Conservation (phyloP, 2,797 vertebrate genomes). For the Rachycentron canadum region DNA sequence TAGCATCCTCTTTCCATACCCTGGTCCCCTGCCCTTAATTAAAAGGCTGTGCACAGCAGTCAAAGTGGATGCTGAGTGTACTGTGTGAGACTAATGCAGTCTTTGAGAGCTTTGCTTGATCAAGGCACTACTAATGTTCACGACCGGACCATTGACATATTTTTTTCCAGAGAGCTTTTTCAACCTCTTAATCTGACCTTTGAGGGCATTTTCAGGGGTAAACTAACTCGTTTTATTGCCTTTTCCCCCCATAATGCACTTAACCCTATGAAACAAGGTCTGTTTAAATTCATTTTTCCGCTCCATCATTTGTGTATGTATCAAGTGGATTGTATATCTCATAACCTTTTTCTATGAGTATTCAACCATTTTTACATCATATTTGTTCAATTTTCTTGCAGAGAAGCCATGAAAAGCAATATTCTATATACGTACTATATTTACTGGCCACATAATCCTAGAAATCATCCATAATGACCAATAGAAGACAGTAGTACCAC, state of each 20-base stretch:
- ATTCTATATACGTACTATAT: too few species aligned
- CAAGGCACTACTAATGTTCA: constrained; percentile 59
- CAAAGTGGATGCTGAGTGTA: constrained; percentile 34
- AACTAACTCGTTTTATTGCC: not conserved
- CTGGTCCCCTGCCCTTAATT: constrained; percentile 37
- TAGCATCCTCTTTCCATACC: constrained; percentile 36
- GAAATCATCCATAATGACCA: not conserved
- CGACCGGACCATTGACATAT: not conserved
- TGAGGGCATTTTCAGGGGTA: constrained; percentile 1
- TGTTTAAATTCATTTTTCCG: not conserved
- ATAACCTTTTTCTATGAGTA: too few species aligned
- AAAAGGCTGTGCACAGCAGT: constrained; percentile 46
- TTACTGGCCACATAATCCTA: not conserved
- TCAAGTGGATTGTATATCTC: not conserved
- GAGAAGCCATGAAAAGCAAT: not conserved
- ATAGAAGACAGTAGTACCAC: not conserved
- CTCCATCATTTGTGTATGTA: not conserved
- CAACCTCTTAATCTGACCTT: not conserved
- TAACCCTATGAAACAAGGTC: not conserved
- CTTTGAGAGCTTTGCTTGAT: constrained; percentile 52
- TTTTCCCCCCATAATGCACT: constrained; percentile 6
- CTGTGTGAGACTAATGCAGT: constrained; percentile 39
- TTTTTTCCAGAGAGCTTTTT: not conserved
- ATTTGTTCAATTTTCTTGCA: not conserved
- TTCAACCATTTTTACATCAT: not conserved